Base-by-base conservation (phyloP, 2,888 invertebrate genomes). In the Myopa testacea region DNA sequence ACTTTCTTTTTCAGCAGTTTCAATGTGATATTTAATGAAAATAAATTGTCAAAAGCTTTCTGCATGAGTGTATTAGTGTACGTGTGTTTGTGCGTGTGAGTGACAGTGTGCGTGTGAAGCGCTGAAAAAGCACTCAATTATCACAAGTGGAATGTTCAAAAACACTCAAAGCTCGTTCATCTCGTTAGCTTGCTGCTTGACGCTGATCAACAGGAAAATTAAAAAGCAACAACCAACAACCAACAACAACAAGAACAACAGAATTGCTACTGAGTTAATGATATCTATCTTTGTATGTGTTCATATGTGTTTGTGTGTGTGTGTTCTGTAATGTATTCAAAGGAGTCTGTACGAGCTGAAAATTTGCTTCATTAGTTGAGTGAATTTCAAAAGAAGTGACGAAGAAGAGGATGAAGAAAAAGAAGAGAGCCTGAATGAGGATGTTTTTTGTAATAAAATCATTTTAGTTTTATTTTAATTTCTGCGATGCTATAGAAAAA, bases 81-180 rank as follows among this genome's bases (percentile, higher is more conserved):
- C 3, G 40, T 37, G 67, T 50, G 63, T 63, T 45, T 73, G 45
- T 16, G 45, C 3, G 45, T 45, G 45, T 45, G 45, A 1, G 45
- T 3, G 45, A 45, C 45, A 45, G 37, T 69, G 75, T 60, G 26
- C 68, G 68, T 69, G 69, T 69, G 40, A 60, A 75, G 69, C 69
- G 69, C 68, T 69, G 68, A 69, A 75, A 69, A 75, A 75, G 68
- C 69, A 75, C 75, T 75, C 75, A 75, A 75, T 75, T 75, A 75
- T 69, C 75, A 69, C 75, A 75, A 75, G 75, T 75, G 75, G 69
- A 60, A 60, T 50, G 60, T 69, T 75, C 68, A 75, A 75, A 68
- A 68, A 52, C 69, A 68, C 75, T 75, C 69, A 75, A 69, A 68
- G 26, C 75, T 75, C 69, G 69, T 68, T 75, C 69, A 45, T 68